Evolutionary conservation across 2,797 vertebrate genomes (phyloP).

Genomic region (Enteromius thamalakanensis): DNA sequence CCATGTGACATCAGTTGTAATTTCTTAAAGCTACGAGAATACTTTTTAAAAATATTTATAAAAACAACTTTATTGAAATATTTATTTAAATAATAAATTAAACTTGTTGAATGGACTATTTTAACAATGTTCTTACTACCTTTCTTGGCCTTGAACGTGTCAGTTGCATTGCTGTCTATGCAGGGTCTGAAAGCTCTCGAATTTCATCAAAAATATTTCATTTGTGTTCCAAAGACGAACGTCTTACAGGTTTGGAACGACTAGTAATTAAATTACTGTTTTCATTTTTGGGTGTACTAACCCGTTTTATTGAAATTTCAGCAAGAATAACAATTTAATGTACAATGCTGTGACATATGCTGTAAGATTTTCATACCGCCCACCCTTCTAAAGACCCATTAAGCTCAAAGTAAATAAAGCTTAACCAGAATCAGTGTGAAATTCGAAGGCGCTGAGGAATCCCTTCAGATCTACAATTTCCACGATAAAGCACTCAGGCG

Average conservation of each 20-base stretch:
- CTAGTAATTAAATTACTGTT: too few species aligned
- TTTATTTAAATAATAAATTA: too few species aligned
- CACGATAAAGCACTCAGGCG: not conserved
- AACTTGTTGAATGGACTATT: not conserved
- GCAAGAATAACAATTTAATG: not conserved
- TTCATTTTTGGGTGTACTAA: not conserved
- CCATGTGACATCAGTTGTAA: not conserved
- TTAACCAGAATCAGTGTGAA: not conserved
- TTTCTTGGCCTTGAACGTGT: not conserved
- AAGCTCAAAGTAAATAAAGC: slow-evolving; percentile 4
- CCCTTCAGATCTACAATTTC: not conserved
- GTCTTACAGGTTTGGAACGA: not conserved
- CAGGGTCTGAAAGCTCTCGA: not conserved
- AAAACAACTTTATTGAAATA: too few species aligned
- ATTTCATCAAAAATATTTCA: not conserved
- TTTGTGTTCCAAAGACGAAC: not conserved
- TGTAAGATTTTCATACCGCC: not conserved
- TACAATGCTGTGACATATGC: not conserved
- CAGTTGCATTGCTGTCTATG: not conserved
- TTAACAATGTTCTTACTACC: not conserved
- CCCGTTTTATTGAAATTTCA: not conserved
- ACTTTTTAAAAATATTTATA: not conserved
- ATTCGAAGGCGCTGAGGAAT: not conserved
- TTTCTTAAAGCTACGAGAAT: not conserved
- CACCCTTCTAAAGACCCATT: not conserved